phyloP scores from a whole-genome alignment of 2,113 vertebrate species.

The Engystomops pustulosus region DNA sequence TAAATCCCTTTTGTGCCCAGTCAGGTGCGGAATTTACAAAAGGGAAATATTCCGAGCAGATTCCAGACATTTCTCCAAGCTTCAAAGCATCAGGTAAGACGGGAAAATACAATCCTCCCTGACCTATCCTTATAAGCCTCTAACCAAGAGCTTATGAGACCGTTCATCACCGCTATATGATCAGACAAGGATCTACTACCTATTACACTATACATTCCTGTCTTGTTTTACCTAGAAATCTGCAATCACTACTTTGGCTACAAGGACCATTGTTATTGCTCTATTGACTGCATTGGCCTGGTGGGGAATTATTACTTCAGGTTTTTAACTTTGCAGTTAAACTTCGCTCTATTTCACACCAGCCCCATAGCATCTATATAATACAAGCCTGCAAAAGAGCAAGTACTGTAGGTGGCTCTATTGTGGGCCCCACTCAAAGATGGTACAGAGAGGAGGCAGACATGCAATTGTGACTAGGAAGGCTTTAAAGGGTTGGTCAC shows the following conservation, averaged over 20 bases:
- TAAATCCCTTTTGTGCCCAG: constrained; percentile 46
- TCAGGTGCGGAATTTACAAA: constrained; percentile 38
- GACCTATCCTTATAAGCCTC: not conserved
- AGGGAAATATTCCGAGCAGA: constrained; percentile 20
- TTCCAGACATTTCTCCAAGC: constrained; percentile 44
- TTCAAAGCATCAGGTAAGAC: constrained; percentile 25
- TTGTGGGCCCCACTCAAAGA: too few species aligned
- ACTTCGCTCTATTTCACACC: too few species aligned
- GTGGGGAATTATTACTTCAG: too few species aligned
- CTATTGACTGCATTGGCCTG: not conserved
- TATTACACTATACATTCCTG: not conserved
- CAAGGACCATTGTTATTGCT: not conserved
- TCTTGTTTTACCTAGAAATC: not conserved
- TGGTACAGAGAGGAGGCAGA: too few species aligned
- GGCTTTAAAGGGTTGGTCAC: too few species aligned
- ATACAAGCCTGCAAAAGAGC: too few species aligned
- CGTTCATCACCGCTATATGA: not conserved
- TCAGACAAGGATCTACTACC: not conserved
- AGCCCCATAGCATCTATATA: too few species aligned
- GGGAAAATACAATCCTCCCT: not conserved
- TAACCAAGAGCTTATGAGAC: not conserved
- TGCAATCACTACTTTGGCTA: not conserved
- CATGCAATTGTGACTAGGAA: too few species aligned
- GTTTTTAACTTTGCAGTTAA: too few species aligned
- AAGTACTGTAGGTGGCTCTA: too few species aligned